These are phyloP conservation scores for Aphaenogaster ashmeadi DNA, from an alignment of 1,140 invertebrate species.

Conservation along the genomic window DNA sequence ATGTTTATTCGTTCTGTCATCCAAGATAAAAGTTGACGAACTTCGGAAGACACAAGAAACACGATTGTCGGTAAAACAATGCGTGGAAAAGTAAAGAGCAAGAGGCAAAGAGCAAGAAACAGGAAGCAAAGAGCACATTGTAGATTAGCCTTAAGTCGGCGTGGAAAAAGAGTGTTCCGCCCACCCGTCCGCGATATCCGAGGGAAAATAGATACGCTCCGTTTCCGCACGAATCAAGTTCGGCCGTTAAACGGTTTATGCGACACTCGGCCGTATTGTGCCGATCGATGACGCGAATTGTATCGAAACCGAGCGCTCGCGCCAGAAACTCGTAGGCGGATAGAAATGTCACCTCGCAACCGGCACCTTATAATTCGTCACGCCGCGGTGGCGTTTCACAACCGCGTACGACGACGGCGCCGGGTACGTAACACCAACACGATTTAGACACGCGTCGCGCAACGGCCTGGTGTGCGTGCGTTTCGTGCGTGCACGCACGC, in stretches of 20 bases:
- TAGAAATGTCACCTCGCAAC: conserved; percentile 68
- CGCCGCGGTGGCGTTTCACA: conserved; percentile 64
- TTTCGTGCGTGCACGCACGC: conserved; percentile 16
- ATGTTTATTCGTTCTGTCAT: no score
- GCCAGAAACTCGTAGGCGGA: conserved; percentile 57
- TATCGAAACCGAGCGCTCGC: conserved; percentile 45
- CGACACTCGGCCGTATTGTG: neutral
- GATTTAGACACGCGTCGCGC: conserved; percentile 41
- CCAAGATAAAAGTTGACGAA: no score
- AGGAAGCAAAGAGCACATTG: no score
- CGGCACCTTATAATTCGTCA: conserved; percentile 69
- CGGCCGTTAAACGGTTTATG: conserved; percentile 4
- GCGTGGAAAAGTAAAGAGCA: no score
- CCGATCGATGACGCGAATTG: conserved; percentile 30
- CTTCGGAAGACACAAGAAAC: no score
- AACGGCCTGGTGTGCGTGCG: neutral
- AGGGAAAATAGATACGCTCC: conserved; percentile 4
- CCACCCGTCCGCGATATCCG: neutral
- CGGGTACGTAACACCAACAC: conserved; percentile 66
- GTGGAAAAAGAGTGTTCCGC: neutral
- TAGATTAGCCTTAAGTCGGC: no score
- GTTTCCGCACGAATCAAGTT: neutral
- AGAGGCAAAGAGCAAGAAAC: no score
- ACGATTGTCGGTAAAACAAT: no score
- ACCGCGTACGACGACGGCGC: conserved; percentile 40